A percentile compares a stretch with the other conserved stretches of the same genome.
Conservation (phyloP, 2,113 vertebrate genomes). For the Pygoscelis adeliae region DNA sequence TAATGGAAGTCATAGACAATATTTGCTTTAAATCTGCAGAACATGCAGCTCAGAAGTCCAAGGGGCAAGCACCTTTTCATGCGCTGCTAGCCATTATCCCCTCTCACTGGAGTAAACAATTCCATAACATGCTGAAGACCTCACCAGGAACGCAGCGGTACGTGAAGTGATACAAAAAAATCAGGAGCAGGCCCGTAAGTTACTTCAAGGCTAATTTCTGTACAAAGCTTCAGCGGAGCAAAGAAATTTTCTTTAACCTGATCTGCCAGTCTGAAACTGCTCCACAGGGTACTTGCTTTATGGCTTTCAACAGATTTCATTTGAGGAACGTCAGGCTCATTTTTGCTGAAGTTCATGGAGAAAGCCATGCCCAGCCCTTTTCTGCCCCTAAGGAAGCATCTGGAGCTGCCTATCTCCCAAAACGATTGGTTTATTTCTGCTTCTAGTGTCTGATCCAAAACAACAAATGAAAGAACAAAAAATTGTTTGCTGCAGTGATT, state of each 20-base stretch:
- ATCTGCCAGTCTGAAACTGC: neutral
- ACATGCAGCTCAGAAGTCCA: neutral
- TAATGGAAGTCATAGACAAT: neutral
- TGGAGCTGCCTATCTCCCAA: neutral
- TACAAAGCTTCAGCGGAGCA: neutral
- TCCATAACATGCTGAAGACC: neutral
- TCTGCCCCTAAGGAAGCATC: neutral
- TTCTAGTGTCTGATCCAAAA: neutral
- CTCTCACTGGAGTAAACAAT: neutral
- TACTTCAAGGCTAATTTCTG: constrained; percentile 6
- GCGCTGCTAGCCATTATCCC: neutral
- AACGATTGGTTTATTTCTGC: neutral
- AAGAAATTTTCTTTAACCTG: neutral
- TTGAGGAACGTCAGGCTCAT: neutral
- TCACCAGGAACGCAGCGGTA: neutral
- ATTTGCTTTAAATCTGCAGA: neutral
- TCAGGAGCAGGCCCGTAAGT: neutral
- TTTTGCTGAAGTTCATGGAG: neutral
- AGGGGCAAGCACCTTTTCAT: neutral
- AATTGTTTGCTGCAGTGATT: neutral
- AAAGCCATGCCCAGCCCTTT: neutral
- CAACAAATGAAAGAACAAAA: neutral
- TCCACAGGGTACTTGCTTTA: neutral
- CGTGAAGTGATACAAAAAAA: neutral
- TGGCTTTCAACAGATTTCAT: neutral